A percentile compares a stretch with the other conserved stretches of the same genome.
Conservation (phyloP, 2,113 vertebrate genomes). For the Actinemys pallida region DNA sequence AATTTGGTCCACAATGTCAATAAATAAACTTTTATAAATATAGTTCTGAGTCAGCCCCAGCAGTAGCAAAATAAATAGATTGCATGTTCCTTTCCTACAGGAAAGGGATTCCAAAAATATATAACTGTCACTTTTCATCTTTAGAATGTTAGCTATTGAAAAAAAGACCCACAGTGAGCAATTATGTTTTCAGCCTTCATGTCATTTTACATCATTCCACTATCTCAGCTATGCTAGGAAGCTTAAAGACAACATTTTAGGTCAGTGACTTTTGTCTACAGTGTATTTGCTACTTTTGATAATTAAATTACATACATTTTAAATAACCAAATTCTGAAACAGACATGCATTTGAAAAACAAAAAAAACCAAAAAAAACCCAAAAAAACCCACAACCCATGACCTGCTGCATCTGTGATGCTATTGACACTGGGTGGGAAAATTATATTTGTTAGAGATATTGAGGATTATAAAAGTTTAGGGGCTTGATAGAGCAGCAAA, state of each 20-base stretch:
- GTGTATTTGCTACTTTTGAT: slow-evolving; percentile 55
- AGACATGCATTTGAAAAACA: slow-evolving; percentile 20
- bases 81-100: slow-evolving; percentile 66
- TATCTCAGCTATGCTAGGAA: slow-evolving; percentile 61
- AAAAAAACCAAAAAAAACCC: no score
- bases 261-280: slow-evolving; percentile 72
- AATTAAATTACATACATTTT: slow-evolving; percentile 76
- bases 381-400: no score
- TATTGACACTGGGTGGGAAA: slow-evolving; percentile 25
- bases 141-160: slow-evolving; percentile 58
- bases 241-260: slow-evolving; percentile 75
- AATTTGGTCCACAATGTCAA: slow-evolving; percentile 52
- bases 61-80: slow-evolving; percentile 67
- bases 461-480: slow-evolving; percentile 60
- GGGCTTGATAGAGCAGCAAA: slow-evolving; percentile 64
- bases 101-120: slow-evolving; percentile 70
- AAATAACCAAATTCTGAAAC: slow-evolving; percentile 67
- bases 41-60: slow-evolving; percentile 59
- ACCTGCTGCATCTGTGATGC: not conserved
- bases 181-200: slow-evolving; percentile 77
- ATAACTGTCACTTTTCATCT: slow-evolving; percentile 72
- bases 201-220: slow-evolving; percentile 75
- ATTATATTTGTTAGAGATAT: slow-evolving; percentile 30
- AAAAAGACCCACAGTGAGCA: slow-evolving; percentile 67
- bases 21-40: slow-evolving; percentile 67